Conservation (phyloP, 2,113 vertebrate species). For the Mesitornis unicolor region DNA sequence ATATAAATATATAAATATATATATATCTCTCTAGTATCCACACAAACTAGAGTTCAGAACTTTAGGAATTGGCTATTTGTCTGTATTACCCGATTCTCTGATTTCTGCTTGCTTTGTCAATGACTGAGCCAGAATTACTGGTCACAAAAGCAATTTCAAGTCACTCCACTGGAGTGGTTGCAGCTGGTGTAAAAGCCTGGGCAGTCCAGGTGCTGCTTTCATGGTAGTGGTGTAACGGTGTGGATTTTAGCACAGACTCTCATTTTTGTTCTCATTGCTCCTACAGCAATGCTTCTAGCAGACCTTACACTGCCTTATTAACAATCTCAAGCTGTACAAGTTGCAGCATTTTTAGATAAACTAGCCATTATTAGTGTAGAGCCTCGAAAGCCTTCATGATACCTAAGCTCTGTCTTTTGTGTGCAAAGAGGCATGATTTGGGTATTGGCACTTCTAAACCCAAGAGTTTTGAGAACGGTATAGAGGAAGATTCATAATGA, state of each 20-base stretch:
- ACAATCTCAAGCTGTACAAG: background rate
- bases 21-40: too few relatives aligned
- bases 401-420: background rate
- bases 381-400: background rate
- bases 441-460: background rate
- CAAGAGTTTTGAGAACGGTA: background rate
- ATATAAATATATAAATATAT: too few relatives aligned
- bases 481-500: background rate
- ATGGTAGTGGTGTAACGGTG: fast-evolving
- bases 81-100: background rate
- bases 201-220: background rate
- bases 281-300: background rate
- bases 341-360: background rate
- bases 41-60: background rate
- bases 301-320: background rate
- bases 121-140: background rate
- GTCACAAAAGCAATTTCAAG: background rate
- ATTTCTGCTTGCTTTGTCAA: background rate
- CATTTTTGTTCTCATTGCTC: background rate
- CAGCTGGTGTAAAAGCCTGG: background rate
- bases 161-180: fast-evolving
- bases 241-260: background rate
- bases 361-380: background rate
- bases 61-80: background rate
- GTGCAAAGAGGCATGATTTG: background rate